Evolutionary conservation across 1,140 invertebrate species (phyloP), one percentile per base, ranked within the genome.

Genomic region (Drosophila pseudoananassae): DNA sequence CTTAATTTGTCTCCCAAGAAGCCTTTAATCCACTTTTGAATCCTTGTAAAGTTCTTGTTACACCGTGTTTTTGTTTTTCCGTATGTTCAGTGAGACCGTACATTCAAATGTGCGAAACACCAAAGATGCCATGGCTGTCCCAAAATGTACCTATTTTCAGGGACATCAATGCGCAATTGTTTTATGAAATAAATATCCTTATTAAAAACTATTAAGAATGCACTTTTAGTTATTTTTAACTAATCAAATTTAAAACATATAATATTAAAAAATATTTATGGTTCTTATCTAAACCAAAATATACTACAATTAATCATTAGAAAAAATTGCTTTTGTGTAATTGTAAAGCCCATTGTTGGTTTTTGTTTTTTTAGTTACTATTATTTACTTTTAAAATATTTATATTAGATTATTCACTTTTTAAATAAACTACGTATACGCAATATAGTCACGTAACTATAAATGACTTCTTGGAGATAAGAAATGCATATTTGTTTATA

Each of bases 11-110:
- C 38, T 14, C 4, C n/a, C 6, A 1, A 14, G 38, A 14, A 43
- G 4, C 14, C 15, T 17, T 15, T 6, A 17, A 43, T 17, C 15
- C 2, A 4, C 33, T 46, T 20, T 66, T 29, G 23, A 25, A 14
- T 20, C 2, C 38, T n/a, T 15, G 27, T 10, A 10, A 33, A 29
- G 3, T 20, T 23, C 17, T 46, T 10, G 15, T 14, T 6, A 52
- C 10, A 74, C n/a, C 47, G 56, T 38, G 31, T 46, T 70, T 36
- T 69, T 70, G 66, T 68, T 68, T 65, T 65, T 65, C 43, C 57
- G 49, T 63, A 43, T 51, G 31, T 40, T 40, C 46, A 14, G 36
- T 52, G 25, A 43, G 47, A 33, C 47, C 23, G 47, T 14, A 40
- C 5, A 36, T 23, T 9, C 0, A 8, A 3, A 8, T 1, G 4